Percentiles rank a stretch among this genome's conserved stretches.
Conservation (phyloP, 2,888 invertebrate genomes). For the Idaea aversata region DNA sequence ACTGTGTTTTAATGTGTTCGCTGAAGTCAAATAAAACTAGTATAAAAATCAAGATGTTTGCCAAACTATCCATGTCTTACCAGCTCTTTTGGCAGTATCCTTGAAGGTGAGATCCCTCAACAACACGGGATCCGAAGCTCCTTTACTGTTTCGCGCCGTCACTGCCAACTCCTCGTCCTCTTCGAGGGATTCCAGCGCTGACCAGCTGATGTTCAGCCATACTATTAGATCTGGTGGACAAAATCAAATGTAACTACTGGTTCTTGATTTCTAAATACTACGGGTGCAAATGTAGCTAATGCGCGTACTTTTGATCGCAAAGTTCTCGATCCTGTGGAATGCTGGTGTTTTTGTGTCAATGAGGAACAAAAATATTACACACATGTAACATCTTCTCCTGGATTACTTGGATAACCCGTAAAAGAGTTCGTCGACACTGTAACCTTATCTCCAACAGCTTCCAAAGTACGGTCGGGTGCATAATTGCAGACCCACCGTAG, state of each 20-base stretch:
- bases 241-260: background rate
- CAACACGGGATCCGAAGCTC: slow-evolving; percentile 64
- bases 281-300: too few species aligned
- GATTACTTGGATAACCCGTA: slow-evolving; percentile 47
- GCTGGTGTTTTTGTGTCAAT: too few species aligned
- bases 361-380: too few species aligned
- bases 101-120: slow-evolving; percentile 61
- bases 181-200: slow-evolving; percentile 47
- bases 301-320: too few species aligned
- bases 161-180: slow-evolving; percentile 64
- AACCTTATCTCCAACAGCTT: slow-evolving; percentile 53
- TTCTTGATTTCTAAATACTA: background rate
- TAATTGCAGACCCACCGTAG: too few species aligned
- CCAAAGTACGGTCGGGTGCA: too few species aligned
- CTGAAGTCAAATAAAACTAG: too few species aligned
- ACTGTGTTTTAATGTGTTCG: too few species aligned
- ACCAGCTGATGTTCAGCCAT: slow-evolving; percentile 69
- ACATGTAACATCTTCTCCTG: too few species aligned
- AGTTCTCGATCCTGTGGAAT: too few species aligned
- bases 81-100: slow-evolving; percentile 64
- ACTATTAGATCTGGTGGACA: slow-evolving; percentile 50
- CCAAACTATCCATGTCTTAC: slow-evolving; percentile 33
- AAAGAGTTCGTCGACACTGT: slow-evolving; percentile 54
- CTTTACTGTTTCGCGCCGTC: slow-evolving; percentile 65
- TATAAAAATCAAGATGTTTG: background rate